Base-by-base conservation (phyloP, 2,888 invertebrate species). In the Dexiosoma caninum region DNA sequence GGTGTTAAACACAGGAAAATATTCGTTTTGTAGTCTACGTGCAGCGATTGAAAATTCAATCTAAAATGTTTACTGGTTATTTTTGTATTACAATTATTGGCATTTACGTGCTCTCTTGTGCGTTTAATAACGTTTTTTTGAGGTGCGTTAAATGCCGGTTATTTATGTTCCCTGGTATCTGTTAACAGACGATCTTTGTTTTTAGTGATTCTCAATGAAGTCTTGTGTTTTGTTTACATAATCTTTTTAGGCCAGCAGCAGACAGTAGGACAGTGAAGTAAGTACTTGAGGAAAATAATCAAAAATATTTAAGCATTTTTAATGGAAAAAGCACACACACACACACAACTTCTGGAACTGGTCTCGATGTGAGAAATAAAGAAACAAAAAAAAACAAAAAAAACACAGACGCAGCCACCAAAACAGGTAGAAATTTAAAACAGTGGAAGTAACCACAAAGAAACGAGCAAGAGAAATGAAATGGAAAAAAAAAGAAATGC, bases 401-500 rank as follows among this genome's bases (percentile, higher is more conserved):
- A n/a, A n/a, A n/a, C n/a, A n/a, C n/a, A n/a, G n/a, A n/a, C n/a
- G 14, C 42, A 35, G 62, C 7, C 16, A 64, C 27, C 30, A 30
- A 64, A 66, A 46, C 46, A 72, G 51, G 60, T 72, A 60, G 12
- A 66, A 44, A 57, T 23, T 23, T 1, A 21, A 66, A 66, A 49
- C 14, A 23, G 10, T 42, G 44, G 37, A 27, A 32, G 40, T 12
- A 8, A 66, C 9, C 19, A 44, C 42, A 35, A 30, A 40, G 23
- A 74, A 79, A 64, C 49, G n/a, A 32, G 57, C 9, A 19, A 6
- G 16, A 21, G 42, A 62, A 69, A 44, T 37, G 2, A 16, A 8
- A 14, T 21, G n/a, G n/a, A n/a, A n/a, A n/a, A n/a, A 44, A 55
- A 72, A 62, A 44, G 57, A 74, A 66, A 74, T 74, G 64, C 35